These are phyloP conservation scores for Anoura caudifer DNA, from an alignment of 2,113 vertebrate species.

Conservation along the genomic window DNA sequence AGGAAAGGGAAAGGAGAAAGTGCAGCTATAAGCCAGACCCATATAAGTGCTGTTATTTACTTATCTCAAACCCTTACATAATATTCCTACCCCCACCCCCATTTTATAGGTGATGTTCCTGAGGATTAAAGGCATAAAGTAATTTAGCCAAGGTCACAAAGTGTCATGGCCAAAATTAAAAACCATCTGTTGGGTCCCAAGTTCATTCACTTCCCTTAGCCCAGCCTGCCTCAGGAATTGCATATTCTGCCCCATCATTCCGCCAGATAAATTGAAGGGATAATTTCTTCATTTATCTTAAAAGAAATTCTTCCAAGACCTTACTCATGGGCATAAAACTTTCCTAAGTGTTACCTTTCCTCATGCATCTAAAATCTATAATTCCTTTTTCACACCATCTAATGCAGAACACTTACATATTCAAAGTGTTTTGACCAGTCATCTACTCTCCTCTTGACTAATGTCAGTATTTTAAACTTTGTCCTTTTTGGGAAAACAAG, in stretches of 20 bases:
- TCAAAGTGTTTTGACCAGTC: not conserved
- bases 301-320: not conserved
- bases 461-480: constrained; percentile 15
- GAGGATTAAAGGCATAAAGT: not conserved
- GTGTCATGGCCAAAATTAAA: not conserved
- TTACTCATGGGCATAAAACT: not conserved
- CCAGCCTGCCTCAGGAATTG: not conserved
- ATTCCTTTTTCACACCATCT: not conserved
- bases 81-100: not conserved
- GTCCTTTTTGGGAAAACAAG: not conserved
- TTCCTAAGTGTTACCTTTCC: not conserved
- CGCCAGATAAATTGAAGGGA: not conserved
- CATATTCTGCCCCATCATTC: not conserved
- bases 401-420: not conserved
- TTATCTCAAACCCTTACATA: not conserved
- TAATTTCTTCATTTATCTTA: not conserved
- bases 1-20: not conserved
- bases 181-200: not conserved
- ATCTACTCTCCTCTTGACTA: not conserved
- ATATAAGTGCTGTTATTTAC: not conserved
- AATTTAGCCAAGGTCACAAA: not conserved
- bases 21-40: not conserved
- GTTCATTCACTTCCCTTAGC: not conserved
- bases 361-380: not conserved
- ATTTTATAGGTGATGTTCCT: not conserved